Conservation (phyloP, 2,888 invertebrate genomes). For the Phyto melanocephala region DNA sequence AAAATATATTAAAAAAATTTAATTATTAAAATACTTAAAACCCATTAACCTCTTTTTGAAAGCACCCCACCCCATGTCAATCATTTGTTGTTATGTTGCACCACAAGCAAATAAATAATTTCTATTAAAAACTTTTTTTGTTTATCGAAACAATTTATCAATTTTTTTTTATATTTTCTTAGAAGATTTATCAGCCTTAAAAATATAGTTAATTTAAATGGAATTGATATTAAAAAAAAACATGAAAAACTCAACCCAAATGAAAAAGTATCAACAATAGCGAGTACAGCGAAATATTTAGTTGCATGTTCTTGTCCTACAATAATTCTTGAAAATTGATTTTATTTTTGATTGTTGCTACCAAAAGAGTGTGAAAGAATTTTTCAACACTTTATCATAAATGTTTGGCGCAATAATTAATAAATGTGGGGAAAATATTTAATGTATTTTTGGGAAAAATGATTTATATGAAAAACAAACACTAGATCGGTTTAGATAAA, state of each 20-base stretch:
- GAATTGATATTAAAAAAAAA: slow-evolving; percentile 65
- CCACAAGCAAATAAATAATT: not conserved
- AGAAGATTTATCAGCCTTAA: slow-evolving; percentile 74
- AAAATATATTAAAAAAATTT: too few relatives aligned
- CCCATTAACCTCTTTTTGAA: not conserved
- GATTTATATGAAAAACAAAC: not conserved
- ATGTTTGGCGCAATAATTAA: not conserved
- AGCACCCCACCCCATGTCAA: not conserved
- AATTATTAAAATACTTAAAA: not conserved
- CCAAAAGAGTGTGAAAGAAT: slow-evolving; percentile 20
- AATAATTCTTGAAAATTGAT: not conserved
- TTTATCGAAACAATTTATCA: not conserved
- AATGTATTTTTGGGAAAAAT: not conserved
- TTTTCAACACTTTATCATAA: slow-evolving; percentile 31
- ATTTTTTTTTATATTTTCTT: not conserved
- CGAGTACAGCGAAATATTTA: slow-evolving; percentile 10
- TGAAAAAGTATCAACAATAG: not conserved
- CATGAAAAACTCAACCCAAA: slow-evolving; percentile 57
- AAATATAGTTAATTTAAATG: slow-evolving; percentile 76
- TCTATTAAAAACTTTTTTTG: not conserved
- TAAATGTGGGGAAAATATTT: not conserved
- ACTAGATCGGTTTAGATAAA: not conserved
- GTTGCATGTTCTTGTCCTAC: slow-evolving; percentile 4
- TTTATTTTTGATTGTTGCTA: not conserved
- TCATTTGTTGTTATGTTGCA: not conserved